Conservation (phyloP, 2,888 invertebrate species). For the Kryphioiulus occultus region DNA sequence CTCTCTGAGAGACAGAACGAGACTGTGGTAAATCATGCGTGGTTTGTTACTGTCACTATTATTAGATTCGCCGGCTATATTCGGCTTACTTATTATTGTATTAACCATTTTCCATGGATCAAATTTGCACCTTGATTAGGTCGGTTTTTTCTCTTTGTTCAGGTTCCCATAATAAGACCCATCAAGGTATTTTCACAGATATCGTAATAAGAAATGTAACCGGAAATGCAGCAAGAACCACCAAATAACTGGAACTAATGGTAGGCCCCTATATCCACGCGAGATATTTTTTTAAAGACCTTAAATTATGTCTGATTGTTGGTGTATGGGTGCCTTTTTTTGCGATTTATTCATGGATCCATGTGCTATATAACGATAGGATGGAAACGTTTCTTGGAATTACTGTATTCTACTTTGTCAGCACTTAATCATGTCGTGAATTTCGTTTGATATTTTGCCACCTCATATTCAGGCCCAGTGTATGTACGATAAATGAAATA, state of each 20-base stretch:
- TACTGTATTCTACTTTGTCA: too few species aligned
- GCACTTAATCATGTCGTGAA: too few species aligned
- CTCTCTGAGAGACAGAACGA: neutral
- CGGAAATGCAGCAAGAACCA: neutral
- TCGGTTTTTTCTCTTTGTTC: neutral
- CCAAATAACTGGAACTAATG: too few species aligned
- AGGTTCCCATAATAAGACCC: neutral
- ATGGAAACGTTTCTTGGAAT: too few species aligned
- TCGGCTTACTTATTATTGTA: neutral
- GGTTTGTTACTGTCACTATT: slow-evolving; percentile 9
- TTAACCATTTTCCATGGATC: neutral
- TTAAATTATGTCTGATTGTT: too few species aligned
- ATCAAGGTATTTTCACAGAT: neutral
- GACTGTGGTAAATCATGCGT: neutral
- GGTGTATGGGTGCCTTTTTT: too few species aligned
- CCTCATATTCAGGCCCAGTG: neutral
- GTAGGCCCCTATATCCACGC: too few species aligned
- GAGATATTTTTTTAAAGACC: too few species aligned
- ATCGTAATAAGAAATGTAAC: neutral
- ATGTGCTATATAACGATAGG: too few species aligned
- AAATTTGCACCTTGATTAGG: neutral
- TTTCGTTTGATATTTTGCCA: too few species aligned
- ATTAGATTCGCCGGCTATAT: neutral
- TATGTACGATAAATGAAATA: neutral
- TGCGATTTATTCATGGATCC: too few species aligned